Percentiles rank a stretch among this genome's conserved stretches.
phyloP scores from a whole-genome alignment of 2,888 invertebrate genomes.

The Hypselothyrea guttata region DNA sequence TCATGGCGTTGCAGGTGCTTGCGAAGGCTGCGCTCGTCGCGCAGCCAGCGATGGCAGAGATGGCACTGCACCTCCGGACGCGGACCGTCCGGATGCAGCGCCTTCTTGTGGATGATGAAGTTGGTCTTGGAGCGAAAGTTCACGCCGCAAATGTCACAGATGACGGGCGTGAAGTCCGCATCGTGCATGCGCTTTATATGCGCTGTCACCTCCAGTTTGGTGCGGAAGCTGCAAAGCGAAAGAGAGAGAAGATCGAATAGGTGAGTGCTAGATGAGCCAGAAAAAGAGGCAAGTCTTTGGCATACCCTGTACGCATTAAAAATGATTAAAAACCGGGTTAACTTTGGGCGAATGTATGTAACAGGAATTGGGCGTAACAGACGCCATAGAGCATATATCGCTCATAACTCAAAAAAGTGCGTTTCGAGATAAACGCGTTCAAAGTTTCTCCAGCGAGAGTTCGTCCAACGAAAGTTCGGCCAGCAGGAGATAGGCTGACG shows the following conservation, averaged over 20 bases:
- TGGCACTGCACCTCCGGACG: conserved; percentile 66
- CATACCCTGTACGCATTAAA: too few relatives aligned
- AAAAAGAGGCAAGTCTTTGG: too few relatives aligned
- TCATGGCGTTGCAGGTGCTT: conserved; percentile 65
- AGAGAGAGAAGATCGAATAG: neutral
- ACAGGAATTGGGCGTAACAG: neutral
- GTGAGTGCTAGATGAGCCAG: too few relatives aligned
- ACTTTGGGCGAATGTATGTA: too few relatives aligned
- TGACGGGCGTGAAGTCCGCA: conserved; percentile 66
- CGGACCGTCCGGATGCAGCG: conserved; percentile 66
- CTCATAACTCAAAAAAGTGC: too few relatives aligned
- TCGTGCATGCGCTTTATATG: conserved; percentile 66
- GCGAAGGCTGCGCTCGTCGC: conserved; percentile 65
- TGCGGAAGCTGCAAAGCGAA: conserved; percentile 51
- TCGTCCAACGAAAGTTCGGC: too few relatives aligned
- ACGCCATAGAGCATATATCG: too few relatives aligned
- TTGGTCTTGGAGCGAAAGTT: conserved; percentile 69
- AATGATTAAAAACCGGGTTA: too few relatives aligned
- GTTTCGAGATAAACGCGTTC: too few relatives aligned
- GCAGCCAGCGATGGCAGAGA: conserved; percentile 64
- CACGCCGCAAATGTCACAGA: conserved; percentile 69
- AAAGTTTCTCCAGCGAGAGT: too few relatives aligned
- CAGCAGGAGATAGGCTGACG: too few relatives aligned
- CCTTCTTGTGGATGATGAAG: conserved; percentile 66
- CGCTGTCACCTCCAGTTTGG: conserved; percentile 65